phyloP scores from a whole-genome alignment of 2,113 vertebrate species.

The Vicugna pacos region DNA sequence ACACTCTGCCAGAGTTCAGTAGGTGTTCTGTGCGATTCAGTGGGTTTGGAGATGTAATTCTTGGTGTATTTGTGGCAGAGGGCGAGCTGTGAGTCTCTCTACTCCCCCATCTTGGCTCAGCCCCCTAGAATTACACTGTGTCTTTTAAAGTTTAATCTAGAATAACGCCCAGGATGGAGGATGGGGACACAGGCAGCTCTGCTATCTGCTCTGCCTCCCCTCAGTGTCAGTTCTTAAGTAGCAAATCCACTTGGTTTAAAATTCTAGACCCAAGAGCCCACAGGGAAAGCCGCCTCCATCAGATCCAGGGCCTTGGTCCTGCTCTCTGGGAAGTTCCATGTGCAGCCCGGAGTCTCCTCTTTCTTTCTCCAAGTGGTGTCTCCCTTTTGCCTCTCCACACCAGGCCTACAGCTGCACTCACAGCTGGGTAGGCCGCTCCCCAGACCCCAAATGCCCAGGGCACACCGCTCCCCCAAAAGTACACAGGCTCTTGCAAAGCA shows the following conservation, averaged over 20 bases:
- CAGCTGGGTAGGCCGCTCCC: not conserved
- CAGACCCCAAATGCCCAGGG: not conserved
- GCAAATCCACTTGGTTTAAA: not conserved
- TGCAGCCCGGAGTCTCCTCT: not conserved
- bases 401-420: too few species aligned
- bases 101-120: too few species aligned
- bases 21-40: too few species aligned
- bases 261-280: not conserved
- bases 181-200: not conserved
- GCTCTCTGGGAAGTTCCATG: not conserved
- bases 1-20: too few species aligned
- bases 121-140: too few species aligned
- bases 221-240: not conserved
- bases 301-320: not conserved
- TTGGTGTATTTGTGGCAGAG: too few species aligned
- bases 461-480: not conserved
- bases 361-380: not conserved
- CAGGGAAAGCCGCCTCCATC: not conserved
- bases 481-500: not conserved
- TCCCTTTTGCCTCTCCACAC: accelerated
- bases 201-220: not conserved
- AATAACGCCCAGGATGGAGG: not conserved
- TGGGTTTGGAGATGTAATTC: too few species aligned
- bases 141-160: not conserved
- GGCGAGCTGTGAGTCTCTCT: too few species aligned